Base-by-base conservation (phyloP, 1,140 invertebrate genomes). In the Acromyrmex charruanus region DNA sequence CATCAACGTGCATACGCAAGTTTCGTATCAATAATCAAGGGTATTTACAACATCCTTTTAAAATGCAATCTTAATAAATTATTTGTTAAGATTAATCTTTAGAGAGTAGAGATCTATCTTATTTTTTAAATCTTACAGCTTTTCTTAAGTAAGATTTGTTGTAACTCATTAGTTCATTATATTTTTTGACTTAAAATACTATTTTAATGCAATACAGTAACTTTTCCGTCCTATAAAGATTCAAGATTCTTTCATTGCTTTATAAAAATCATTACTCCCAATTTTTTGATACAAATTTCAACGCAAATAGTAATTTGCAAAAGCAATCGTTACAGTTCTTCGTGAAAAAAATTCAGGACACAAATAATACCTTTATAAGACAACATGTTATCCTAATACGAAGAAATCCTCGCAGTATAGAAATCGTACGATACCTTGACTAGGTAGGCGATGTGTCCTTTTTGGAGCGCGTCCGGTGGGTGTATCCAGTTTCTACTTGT, bases 371-470 rank as follows among this genome's bases (percentile, higher is more conserved):
- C 18, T 31, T 10, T 28, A 18, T 35, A 7, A 21, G 2, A 10
- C 55, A 18, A 39, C 16, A 7, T 28, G 7, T 44, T 35, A 51
- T 61, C 21, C 18, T 21, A 39, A 84, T 7, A 10, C 14, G 21
- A 28, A 18, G n/a, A 35, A 72, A 59, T 75, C 3, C 51, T 25
- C 25, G 25, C 53, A 69, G 3, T n/a, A 53, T 39, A n/a, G 28
- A 58, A 58, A 77, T 31, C 59, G n/a, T 31, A 39, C 63, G 44
- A n/a, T 96, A 99, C 98, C 97, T 99, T 99, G 94, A 99, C 99
- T 96, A 99, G 97, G 96, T 99, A 99, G 58, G 98, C 98, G 88
- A 99, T 98, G 93, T 99, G 99, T 77, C 99, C 99, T 95, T 97
- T 98, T 92, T 98, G 97, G 7, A 99, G 96, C n/a, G 98, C 96